Conservation (phyloP, 2,797 vertebrate species). For the Muraenolepis orangiensis region DNA sequence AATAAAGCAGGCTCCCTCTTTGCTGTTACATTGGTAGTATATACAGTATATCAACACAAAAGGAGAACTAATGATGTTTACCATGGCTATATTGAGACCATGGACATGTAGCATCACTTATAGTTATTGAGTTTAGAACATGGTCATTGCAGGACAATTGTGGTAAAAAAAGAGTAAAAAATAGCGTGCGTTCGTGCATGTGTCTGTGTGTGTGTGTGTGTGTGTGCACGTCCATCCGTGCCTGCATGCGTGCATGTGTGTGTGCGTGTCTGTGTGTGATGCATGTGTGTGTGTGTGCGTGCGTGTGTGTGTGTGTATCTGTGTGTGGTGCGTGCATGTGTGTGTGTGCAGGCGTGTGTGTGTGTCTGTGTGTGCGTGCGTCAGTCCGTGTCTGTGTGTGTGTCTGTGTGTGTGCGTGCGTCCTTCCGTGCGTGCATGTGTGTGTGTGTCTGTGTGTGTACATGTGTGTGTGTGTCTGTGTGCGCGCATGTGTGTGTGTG, state of each 20-base stretch:
- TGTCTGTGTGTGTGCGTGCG: neutral
- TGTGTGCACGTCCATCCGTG: no score
- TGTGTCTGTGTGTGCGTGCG: no score
- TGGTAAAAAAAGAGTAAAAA: no score
- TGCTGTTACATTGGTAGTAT: neutral
- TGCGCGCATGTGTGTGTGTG: neutral
- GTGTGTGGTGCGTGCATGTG: no score
- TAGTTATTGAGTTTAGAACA: neutral
- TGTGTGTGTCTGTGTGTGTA: neutral
- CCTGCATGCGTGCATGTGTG: neutral
- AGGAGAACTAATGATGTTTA: neutral
- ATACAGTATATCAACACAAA: neutral
- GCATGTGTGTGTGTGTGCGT: neutral
- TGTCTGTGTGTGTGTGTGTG: no score
- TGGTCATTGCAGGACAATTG: neutral
- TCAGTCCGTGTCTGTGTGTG: no score
- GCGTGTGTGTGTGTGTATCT: neutral
- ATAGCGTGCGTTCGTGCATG: neutral
- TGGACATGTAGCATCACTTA: neutral
- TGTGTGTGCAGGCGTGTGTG: no score
- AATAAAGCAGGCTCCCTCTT: neutral
- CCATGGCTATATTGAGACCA: neutral
- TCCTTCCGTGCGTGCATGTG: neutral
- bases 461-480: neutral
- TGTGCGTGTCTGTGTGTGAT: neutral